Evolutionary conservation across 2,888 invertebrate species (phyloP).

Genomic region (Odontocerum albicorne): DNA sequence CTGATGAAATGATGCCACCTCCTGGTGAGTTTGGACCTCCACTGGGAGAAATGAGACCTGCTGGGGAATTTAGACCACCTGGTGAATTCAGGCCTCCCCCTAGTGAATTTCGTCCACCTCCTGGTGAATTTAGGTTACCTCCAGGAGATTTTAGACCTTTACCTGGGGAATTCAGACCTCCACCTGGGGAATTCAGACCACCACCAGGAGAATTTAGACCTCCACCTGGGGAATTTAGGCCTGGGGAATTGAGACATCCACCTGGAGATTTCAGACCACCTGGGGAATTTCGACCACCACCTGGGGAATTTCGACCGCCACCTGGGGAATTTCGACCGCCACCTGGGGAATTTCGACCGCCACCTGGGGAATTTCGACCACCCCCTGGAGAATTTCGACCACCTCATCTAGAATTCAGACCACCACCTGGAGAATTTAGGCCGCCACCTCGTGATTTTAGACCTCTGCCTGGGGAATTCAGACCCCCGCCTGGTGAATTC

Average conservation of each 20-base stretch:
- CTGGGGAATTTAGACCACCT: background rate
- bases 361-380: constrained; percentile 3
- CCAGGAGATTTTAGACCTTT: constrained; percentile 1
- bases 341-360: background rate
- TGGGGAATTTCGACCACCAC: background rate
- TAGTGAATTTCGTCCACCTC: constrained; percentile 3
- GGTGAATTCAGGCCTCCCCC: constrained; percentile 1
- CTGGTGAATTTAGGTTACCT: background rate
- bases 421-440: constrained; percentile 1
- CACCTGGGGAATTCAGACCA: constrained; percentile 2
- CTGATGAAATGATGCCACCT: background rate
- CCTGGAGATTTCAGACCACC: background rate
- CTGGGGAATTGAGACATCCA: background rate
- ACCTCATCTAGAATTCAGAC: constrained; percentile 1
- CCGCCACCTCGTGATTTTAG: background rate
- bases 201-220: constrained; percentile 1
- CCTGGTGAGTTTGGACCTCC: constrained; percentile 3
- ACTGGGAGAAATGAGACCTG: background rate
- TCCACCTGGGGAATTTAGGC: background rate
- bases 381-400: constrained; percentile 1
- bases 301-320: background rate
- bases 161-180: constrained; percentile 3
- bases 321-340: background rate
- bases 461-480: background rate
- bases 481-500: background rate